Evolutionary conservation across 2,797 vertebrate genomes (phyloP), one percentile per base, ranked within the genome.

Genomic region (Gallinago solitaria): DNA sequence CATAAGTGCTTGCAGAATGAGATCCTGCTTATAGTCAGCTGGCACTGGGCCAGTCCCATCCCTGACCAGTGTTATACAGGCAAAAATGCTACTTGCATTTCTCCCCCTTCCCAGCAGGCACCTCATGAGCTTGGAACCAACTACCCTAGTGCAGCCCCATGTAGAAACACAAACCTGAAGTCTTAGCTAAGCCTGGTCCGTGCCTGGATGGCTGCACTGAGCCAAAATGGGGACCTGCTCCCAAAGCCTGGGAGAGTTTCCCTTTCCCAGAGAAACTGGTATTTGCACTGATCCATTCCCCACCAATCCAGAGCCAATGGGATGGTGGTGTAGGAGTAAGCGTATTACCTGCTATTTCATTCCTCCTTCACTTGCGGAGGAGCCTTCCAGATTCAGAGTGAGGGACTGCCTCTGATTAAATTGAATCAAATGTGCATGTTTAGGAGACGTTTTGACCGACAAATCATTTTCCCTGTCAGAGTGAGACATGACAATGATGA

Each of bases 401-500:
- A 96, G 83, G n/a, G 71, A 45, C 63, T 45, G 39, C 57, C 39
- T 61, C 61, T 57, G 77, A 51, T 95, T 78, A 41, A 91, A 92
- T 39, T 32, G 89, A 75, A 93, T 94, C 85, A 80, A 93, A 90
- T 71, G 59, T 51, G 25, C 3, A 2, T 93, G 80, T 89, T 97
- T 96, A 60, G 1, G 28, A 93, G 83, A 93, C 4, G 5, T 77
- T 96, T 95, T 92, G 65, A 92, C 56, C 8, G 1, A 82, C 82
- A 95, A 97, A 95, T 89, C 51, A 83, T 84, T 95, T 54, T 83
- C 70, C 50, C 57, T 83, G 77, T 91, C 95, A 97, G 71, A 14
- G 37, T 7, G 9, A 94, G 95, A 74, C 64, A 88, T 2, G 11
- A 47, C 63, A 47, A 33, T 54, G 88, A 33, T 51, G 69, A 77